A percentile compares a stretch with the other conserved stretches of the same genome.
Conservation (phyloP, 2,113 vertebrate species). For the Cisticola juncidis region DNA sequence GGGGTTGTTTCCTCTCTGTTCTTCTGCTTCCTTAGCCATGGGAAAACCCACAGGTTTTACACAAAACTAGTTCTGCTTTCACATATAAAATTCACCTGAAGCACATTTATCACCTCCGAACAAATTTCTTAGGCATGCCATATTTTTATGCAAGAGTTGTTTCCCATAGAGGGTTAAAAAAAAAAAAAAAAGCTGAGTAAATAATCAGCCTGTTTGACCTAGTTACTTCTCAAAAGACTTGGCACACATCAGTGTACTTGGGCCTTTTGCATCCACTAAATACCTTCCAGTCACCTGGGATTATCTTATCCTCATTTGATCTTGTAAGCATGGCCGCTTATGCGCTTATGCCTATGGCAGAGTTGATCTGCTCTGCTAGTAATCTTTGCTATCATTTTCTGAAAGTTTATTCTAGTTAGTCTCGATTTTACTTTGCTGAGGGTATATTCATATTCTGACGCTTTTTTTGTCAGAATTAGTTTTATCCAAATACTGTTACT, state of each 20-base stretch:
- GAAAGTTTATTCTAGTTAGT: not conserved
- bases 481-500: not conserved
- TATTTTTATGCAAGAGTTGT: not conserved
- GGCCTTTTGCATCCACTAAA: not conserved
- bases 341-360: not conserved
- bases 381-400: not conserved
- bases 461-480: not conserved
- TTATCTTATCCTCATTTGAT: not conserved
- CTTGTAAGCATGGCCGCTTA: not conserved
- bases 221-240: not conserved
- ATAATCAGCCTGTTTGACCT: not conserved
- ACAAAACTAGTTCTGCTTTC: not conserved
- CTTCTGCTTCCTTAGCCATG: not conserved
- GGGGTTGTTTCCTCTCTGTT: not conserved
- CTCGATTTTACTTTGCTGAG: not conserved
- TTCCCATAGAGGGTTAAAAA: not conserved
- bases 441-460: not conserved
- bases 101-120: not conserved
- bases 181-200: not conserved
- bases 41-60: not conserved
- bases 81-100: not conserved
- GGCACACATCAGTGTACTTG: not conserved
- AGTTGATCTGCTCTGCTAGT: not conserved
- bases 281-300: constrained; percentile 33
- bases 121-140: not conserved